phyloP scores from a whole-genome alignment of 2,113 vertebrate genomes.

The Vidua chalybeata region DNA sequence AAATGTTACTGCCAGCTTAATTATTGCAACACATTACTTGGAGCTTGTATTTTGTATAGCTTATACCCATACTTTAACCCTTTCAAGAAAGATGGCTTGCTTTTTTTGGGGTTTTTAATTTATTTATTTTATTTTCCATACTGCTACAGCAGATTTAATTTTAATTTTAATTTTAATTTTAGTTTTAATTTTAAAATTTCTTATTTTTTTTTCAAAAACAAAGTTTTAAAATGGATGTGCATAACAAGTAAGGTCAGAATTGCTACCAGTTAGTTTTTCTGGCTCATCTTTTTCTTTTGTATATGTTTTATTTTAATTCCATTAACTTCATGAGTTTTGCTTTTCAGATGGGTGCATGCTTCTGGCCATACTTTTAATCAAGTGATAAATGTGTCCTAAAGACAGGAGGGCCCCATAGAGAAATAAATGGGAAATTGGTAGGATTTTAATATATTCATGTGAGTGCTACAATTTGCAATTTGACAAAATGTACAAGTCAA shows the following conservation, averaged over 20 bases:
- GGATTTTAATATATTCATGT: neutral
- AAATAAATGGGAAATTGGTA: neutral
- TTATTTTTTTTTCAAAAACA: neutral
- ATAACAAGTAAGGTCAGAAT: neutral
- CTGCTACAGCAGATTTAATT: neutral
- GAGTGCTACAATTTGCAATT: neutral
- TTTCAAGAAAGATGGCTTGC: neutral
- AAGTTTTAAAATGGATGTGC: neutral
- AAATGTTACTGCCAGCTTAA: neutral
- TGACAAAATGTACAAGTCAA: neutral
- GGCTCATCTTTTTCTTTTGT: neutral
- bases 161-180: neutral
- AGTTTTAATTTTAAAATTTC: neutral
- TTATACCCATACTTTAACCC: neutral
- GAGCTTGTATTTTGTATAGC: neutral
- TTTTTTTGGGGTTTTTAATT: neutral
- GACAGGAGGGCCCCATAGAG: neutral
- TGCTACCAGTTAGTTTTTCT: neutral
- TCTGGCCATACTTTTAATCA: neutral
- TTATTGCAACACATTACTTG: neutral
- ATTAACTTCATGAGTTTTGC: neutral
- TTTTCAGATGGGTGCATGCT: rapidly evolving
- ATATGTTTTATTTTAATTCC: neutral
- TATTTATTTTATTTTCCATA: neutral
- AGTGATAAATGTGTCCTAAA: neutral